Percentiles rank a stretch among this genome's conserved stretches.
These are phyloP conservation scores for Diaperis boleti DNA, from an alignment of 2,888 invertebrate species.

Conservation along the genomic window DNA sequence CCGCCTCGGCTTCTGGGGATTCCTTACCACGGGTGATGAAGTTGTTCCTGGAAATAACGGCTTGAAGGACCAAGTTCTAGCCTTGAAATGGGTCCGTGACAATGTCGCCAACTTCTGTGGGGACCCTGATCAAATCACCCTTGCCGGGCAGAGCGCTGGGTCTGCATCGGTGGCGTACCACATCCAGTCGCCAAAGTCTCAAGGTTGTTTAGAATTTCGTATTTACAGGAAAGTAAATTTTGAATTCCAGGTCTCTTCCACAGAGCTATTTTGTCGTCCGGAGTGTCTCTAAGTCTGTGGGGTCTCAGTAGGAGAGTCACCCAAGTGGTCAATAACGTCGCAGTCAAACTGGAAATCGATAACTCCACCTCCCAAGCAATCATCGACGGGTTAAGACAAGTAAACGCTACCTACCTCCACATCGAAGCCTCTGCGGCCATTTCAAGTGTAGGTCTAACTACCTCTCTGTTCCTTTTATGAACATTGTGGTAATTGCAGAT, in stretches of 20 bases:
- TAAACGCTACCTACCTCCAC: conserved; percentile 26
- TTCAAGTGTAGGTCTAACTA: not conserved
- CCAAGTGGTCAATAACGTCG: conserved; percentile 43
- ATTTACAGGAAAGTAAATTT: too few species aligned
- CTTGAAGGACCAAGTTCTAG: conserved; percentile 52
- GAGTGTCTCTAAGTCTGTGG: conserved; percentile 50
- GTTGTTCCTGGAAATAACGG: conserved; percentile 52
- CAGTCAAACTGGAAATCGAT: conserved; percentile 38
- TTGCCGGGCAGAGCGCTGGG: conserved; percentile 54
- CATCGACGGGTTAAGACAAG: conserved; percentile 44
- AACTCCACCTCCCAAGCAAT: conserved; percentile 39
- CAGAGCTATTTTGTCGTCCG: conserved; percentile 53
- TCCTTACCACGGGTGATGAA: conserved; percentile 48
- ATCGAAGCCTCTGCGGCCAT: conserved; percentile 5
- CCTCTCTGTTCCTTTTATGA: too few species aligned
- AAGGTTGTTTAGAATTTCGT: conserved; percentile 37
- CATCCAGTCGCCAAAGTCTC: conserved; percentile 44
- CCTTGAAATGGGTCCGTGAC: conserved; percentile 50
- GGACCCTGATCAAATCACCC: conserved; percentile 48
- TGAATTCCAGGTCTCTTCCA: conserved; percentile 49
- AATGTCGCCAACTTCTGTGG: conserved; percentile 52
- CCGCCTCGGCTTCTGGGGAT: conserved; percentile 49
- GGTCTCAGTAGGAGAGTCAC: conserved; percentile 42
- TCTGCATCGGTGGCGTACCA: conserved; percentile 49
- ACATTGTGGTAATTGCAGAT: conserved; percentile 31